These are phyloP conservation scores for Microctonus brassicae DNA, from an alignment of 2,888 invertebrate genomes.

Conservation along the genomic window DNA sequence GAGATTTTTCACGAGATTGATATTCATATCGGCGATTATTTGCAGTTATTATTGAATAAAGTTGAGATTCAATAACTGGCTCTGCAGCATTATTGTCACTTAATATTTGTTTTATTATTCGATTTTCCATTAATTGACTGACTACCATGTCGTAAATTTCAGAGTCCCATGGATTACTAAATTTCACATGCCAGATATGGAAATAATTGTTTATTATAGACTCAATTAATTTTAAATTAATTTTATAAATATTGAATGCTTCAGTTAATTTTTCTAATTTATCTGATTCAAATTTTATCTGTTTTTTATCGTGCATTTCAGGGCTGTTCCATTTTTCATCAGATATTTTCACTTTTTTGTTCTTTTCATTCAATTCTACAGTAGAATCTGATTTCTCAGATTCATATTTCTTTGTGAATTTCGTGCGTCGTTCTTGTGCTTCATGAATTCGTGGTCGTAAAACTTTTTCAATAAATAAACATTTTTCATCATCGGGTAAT, in stretches of 20 bases:
- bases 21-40: neutral
- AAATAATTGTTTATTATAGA: slow-evolving; percentile 42
- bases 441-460: slow-evolving; percentile 46
- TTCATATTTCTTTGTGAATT: slow-evolving; percentile 42
- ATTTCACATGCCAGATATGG: slow-evolving; percentile 54
- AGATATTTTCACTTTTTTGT: neutral
- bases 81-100: neutral
- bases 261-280: slow-evolving; percentile 29
- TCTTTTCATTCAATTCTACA: slow-evolving; percentile 1
- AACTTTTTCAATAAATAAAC: slow-evolving; percentile 48
- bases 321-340: slow-evolving; percentile 27
- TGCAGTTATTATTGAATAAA: slow-evolving; percentile 39
- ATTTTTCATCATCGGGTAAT: slow-evolving; percentile 52
- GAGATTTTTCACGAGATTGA: neutral
- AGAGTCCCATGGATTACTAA: slow-evolving; percentile 50
- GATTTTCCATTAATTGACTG: slow-evolving; percentile 42
- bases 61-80: slow-evolving; percentile 30
- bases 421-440: slow-evolving; percentile 42
- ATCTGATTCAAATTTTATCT: slow-evolving; percentile 10
- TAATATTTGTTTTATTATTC: neutral
- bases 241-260: slow-evolving; percentile 46
- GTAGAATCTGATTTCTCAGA: slow-evolving; percentile 15
- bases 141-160: slow-evolving; percentile 47
- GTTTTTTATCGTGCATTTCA: slow-evolving; percentile 38
- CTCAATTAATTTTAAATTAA: slow-evolving; percentile 45